Percentiles rank a stretch among this genome's conserved stretches.
phyloP scores from a whole-genome alignment of 2,797 vertebrate genomes.

The Lepus oiostolus region DNA sequence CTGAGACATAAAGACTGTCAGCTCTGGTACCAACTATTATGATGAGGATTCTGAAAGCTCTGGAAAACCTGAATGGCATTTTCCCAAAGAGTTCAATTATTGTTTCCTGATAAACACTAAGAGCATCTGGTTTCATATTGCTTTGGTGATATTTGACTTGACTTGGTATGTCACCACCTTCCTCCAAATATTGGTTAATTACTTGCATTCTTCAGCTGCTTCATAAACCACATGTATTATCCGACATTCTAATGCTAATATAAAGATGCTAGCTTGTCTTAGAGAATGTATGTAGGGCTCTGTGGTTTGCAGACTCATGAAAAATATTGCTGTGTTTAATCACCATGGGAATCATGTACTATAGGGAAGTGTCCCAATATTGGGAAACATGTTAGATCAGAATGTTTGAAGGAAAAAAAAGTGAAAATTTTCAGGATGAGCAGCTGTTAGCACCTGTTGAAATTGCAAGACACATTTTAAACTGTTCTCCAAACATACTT shows the following conservation, averaged over 20 bases:
- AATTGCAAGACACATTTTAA: not conserved
- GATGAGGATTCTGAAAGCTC: not conserved
- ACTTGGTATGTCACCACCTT: not conserved
- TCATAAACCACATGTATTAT: conserved; percentile 5
- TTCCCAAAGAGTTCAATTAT: not conserved
- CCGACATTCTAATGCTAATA: not conserved
- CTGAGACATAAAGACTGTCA: not conserved
- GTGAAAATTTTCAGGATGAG: not conserved
- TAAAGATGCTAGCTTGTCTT: conserved; percentile 23
- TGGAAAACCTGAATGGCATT: not conserved
- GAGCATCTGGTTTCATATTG: not conserved
- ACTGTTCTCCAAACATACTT: not conserved
- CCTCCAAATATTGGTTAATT: not conserved
- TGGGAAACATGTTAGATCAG: not conserved
- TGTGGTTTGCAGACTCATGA: not conserved
- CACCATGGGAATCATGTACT: not conserved
- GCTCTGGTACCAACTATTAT: not conserved
- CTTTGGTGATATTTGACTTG: conserved; percentile 28
- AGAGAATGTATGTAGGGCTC: not conserved
- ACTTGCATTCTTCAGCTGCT: not conserved
- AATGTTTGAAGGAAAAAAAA: not conserved
- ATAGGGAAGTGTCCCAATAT: not conserved
- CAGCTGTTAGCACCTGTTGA: not conserved
- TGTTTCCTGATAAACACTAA: conserved; percentile 17
- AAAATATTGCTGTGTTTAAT: not conserved